Evolutionary conservation across 1,140 invertebrate species (phyloP), one percentile per base, ranked within the genome.

Genomic region (Camponotus vicinus): DNA sequence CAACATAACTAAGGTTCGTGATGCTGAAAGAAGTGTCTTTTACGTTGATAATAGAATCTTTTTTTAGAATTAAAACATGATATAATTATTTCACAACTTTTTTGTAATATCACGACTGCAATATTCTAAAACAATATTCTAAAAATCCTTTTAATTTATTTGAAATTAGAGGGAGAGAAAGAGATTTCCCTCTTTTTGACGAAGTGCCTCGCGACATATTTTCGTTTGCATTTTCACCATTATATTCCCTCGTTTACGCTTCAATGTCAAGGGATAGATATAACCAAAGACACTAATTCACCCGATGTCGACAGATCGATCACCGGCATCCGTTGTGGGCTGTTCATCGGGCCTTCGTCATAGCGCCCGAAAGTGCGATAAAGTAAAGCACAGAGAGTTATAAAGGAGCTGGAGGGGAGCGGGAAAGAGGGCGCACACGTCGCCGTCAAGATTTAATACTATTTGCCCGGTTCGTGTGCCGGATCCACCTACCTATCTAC

Each of bases 361-460:
- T 73, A 52, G 67, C 37, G 18, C 6, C 11, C 66, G 21, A 71
- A 59, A 57, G 67, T 40, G 15, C 40, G 55, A 63, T 49, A 75
- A 75, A 83, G 45, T 83, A 75, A 83, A 42, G 45, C n/a, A 52
- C 15, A 49, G 45, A 49, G 45, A 15, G 45, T 49, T 49, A 5
- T 13, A 27, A 63, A 27, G 21, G 32, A 13, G 64, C 63, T 2
- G 13, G 15, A 37, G 45, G 15, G 15, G 5, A n/a, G 27, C n/a
- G 63, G 13, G 55, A 13, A 15, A 37, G 21, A 37, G 21, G 45
- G 11, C 2, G 9, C 37, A 27, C 57, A 55, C 52, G n/a, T 83
- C 79, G 55, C 42, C 37, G 42, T 40, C 40, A 40, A 75, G 79
- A 83, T 83, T 83, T 83, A 83, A 83, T 83, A 83, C 69, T 37